Base-by-base conservation (phyloP, 2,113 vertebrate species). In the Sphyrna mokarran region DNA sequence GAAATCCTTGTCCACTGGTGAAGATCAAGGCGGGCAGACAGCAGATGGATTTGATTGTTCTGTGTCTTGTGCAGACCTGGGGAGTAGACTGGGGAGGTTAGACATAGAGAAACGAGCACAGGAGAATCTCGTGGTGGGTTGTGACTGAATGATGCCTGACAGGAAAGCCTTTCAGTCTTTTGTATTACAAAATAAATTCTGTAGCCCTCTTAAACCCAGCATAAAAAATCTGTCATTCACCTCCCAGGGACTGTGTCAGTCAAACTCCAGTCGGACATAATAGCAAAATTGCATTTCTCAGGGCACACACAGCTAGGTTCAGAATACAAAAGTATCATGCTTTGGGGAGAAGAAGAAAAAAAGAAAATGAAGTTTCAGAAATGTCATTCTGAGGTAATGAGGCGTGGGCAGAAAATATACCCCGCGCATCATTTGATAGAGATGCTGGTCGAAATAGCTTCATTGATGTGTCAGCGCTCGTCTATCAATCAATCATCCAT, bases 401-500 rank as follows among this genome's bases (percentile, higher is more conserved):
- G 99, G 98, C 99, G 98, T 99, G 98, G 99, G 99, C 98, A 98
- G 99, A 98, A 98, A 99, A 99, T 99, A 99, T 98, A 99, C 98
- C 98, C 98, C 98, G 98, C 99, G 99, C 99, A 99, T 99, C 99
- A 99, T 99, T 98, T 98, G 98, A 99, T 99, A 98, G 99, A 99
- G 98, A 99, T 98, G 98, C 98, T 98, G 98, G 98, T 98, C 98
- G 98, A 99, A 99, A 99, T 99, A 98, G 98, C 99, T 99, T 99
- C 98, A 99, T 99, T 99, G 98, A 99, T 98, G 98, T 99, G 99
- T 99, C 99, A 99, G 98, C 98, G 98, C 98, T 98, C 99, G 99
- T 99, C 98, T 98, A 99, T 99, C 99, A 99, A 99, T 99, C 99
- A 99, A 99, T 99, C 99, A 99, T 98, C 98, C 98, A 98, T 95